These are phyloP conservation scores for Stenoptilia bipunctidactyla DNA, from an alignment of 2,888 invertebrate species.

Conservation along the genomic window DNA sequence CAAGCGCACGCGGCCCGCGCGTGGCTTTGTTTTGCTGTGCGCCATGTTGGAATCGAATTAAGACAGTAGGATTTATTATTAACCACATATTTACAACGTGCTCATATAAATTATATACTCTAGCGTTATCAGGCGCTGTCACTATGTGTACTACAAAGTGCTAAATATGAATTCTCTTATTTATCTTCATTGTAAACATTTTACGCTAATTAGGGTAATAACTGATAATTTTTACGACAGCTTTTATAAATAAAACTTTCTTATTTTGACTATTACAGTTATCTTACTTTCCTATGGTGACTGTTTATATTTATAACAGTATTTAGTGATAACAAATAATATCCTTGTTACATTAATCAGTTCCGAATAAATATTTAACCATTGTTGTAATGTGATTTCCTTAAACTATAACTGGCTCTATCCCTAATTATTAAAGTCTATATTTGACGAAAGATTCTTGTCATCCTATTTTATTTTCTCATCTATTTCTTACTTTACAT, in stretches of 20 bases:
- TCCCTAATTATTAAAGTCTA: no score
- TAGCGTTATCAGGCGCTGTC: constrained; percentile 28
- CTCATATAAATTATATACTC: constrained; percentile 32
- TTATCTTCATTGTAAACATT: constrained; percentile 29
- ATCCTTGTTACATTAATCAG: no score
- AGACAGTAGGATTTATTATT: constrained; percentile 7
- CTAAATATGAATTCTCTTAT: constrained; percentile 18
- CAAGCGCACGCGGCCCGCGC: constrained; percentile 49
- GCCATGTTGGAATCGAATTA: constrained; percentile 1
- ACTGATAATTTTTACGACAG: constrained; percentile 5
- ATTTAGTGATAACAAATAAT: no score
- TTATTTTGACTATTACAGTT: constrained; percentile 3
- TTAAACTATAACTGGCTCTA: no score
- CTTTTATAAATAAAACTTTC: constrained; percentile 19
- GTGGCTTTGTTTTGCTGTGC: constrained; percentile 58
- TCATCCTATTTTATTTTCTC: no score
- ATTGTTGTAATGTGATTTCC: no score
- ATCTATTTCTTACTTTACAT: no score
- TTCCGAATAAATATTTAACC: no score
- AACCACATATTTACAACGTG: constrained; percentile 50
- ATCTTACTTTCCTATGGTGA: no score
- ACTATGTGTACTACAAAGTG: constrained; percentile 25
- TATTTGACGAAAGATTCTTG: no score
- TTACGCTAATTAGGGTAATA: constrained; percentile 29
- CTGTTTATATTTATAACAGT: constrained; percentile 6